Percentiles rank a stretch among this genome's conserved stretches.
Conservation (phyloP, 1,140 invertebrate genomes). For the Ptiloglossa arizonensis region DNA sequence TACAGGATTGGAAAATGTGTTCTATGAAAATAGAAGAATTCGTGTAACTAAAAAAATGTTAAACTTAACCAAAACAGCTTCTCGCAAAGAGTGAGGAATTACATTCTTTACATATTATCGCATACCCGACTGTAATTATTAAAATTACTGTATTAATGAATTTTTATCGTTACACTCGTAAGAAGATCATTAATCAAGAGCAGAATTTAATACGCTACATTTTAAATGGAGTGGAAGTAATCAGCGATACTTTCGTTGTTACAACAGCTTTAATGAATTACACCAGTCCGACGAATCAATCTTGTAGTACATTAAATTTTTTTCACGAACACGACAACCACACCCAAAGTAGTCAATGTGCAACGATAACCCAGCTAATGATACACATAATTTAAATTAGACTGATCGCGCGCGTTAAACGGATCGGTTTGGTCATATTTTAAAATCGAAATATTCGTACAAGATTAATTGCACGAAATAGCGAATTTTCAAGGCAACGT, state of each 20-base stretch:
- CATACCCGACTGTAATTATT: background rate
- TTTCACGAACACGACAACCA: background rate
- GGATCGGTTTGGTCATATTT: background rate
- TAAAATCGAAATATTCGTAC: background rate
- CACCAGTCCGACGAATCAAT: slow-evolving; percentile 1
- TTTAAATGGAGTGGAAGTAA: slow-evolving; percentile 2
- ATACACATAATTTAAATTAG: background rate
- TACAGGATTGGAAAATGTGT: no score
- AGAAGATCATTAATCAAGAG: background rate
- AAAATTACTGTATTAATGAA: background rate
- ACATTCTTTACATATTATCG: no score
- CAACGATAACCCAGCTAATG: background rate
- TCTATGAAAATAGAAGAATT: no score
- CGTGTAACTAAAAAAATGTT: no score
- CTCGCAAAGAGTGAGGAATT: no score
- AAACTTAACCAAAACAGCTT: no score
- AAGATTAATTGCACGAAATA: no score
- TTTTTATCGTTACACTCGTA: background rate
- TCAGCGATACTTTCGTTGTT: background rate
- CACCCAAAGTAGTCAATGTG: background rate
- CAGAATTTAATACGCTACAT: background rate
- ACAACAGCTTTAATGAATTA: slow-evolving; percentile 7
- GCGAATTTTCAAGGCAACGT: background rate
- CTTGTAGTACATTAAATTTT: background rate
- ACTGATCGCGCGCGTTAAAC: no score